A percentile compares a stretch with the other conserved stretches of the same genome.
Evolutionary conservation across 1,140 invertebrate genomes (phyloP).

Genomic region (Panagrolaimus sp.): DNA sequence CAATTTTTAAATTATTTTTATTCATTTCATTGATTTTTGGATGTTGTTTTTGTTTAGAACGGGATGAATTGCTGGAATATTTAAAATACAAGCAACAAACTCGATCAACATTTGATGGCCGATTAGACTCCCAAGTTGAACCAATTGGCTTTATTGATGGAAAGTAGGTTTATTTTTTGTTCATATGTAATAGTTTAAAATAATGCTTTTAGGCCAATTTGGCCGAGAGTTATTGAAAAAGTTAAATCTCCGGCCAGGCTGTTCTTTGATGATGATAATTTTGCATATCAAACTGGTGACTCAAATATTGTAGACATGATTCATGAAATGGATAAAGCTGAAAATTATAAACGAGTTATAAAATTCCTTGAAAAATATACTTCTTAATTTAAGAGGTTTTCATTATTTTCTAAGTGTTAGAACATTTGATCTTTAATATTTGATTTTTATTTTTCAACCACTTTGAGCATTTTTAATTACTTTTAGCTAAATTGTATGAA

Average conservation of each 20-base stretch:
- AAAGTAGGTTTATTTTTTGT: slow-evolving; percentile 2
- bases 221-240: background rate
- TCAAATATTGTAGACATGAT: slow-evolving; percentile 11
- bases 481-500: too few relatives aligned
- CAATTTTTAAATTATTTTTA: background rate
- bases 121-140: slow-evolving; percentile 3
- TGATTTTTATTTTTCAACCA: too few relatives aligned
- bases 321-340: slow-evolving; percentile 14
- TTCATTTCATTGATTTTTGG: background rate
- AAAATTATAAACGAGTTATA: slow-evolving; percentile 14
- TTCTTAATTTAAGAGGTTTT: background rate
- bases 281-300: slow-evolving; percentile 10
- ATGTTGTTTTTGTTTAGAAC: background rate
- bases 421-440: too few relatives aligned
- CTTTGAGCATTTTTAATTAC: too few relatives aligned
- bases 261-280: slow-evolving; percentile 13
- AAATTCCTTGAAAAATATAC: background rate
- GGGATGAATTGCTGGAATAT: slow-evolving; percentile 13
- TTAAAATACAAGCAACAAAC: slow-evolving; percentile 12
- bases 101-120: slow-evolving; percentile 2
- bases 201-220: background rate
- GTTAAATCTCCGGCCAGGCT: slow-evolving; percentile 8
- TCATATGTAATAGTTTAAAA: background rate
- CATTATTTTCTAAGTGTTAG: too few relatives aligned
- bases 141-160: slow-evolving; percentile 11